Conservation (phyloP, 1,140 invertebrate genomes). For the Bombus superbus region DNA sequence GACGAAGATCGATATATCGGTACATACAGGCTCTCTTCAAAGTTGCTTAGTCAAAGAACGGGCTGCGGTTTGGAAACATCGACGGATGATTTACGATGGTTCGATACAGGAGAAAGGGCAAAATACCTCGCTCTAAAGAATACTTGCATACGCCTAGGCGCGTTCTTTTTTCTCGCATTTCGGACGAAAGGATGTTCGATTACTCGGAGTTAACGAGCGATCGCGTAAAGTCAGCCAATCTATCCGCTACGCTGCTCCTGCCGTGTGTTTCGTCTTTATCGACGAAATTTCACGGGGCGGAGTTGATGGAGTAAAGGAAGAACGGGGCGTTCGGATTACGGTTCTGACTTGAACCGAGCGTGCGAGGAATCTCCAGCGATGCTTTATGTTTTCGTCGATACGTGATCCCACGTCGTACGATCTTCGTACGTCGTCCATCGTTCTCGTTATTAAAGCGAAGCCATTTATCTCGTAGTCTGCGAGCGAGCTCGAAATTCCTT, state of each 20-base stretch:
- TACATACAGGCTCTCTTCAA: not conserved
- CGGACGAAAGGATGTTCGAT: conserved; percentile 24
- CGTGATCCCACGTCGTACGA: not conserved
- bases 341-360: conserved; percentile 38
- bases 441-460: not conserved
- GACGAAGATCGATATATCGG: not conserved
- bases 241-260: not conserved
- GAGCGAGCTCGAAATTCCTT: not conserved
- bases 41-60: not conserved
- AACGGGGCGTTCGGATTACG: conserved; percentile 28
- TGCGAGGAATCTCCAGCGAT: not conserved
- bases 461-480: not conserved
- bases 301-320: not conserved
- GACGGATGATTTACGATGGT: conserved; percentile 9
- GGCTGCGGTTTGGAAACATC: not conserved
- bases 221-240: conserved; percentile 47
- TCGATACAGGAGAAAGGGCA: not conserved
- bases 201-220: conserved; percentile 38
- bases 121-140: not conserved
- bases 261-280: conserved; percentile 18
- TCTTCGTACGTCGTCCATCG: not conserved
- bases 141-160: not conserved
- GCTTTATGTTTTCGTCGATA: conserved; percentile 29
- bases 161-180: not conserved
- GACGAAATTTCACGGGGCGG: not conserved